These are phyloP conservation scores for Phragmatobia fuliginosa DNA, from an alignment of 2,888 invertebrate genomes.

Conservation along the genomic window DNA sequence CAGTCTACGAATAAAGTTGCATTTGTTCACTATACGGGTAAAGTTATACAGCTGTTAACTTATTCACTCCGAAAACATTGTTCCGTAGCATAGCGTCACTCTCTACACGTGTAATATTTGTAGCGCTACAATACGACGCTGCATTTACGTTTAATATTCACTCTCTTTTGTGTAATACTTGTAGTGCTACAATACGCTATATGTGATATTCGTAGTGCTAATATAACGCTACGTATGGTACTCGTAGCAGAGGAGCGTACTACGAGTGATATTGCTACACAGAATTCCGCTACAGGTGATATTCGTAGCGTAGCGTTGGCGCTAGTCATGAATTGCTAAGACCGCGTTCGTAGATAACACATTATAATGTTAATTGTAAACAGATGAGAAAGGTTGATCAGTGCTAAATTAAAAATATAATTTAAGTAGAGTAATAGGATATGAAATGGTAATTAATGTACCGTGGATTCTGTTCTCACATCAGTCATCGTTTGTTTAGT, in stretches of 20 bases:
- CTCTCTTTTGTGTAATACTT: not conserved
- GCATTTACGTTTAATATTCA: not conserved
- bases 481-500: slow-evolving; percentile 59
- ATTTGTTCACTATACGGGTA: slow-evolving; percentile 1
- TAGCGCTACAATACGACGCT: not conserved
- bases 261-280: slow-evolving; percentile 7
- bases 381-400: slow-evolving; percentile 32
- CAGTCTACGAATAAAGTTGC: slow-evolving; percentile 1
- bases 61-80: slow-evolving; percentile 6
- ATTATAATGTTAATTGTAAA: slow-evolving; percentile 23
- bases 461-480: slow-evolving; percentile 55
- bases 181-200: slow-evolving; percentile 2
- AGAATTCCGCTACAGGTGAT: slow-evolving; percentile 5
- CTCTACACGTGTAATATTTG: not conserved
- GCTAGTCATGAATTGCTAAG: slow-evolving; percentile 2
- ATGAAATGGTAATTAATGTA: slow-evolving; percentile 60
- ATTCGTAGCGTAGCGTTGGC: slow-evolving; percentile 5
- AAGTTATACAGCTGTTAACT: not conserved
- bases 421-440: slow-evolving; percentile 67
- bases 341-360: slow-evolving; percentile 6
- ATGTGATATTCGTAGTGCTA: slow-evolving; percentile 4
- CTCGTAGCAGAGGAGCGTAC: slow-evolving; percentile 2
- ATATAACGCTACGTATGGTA: not conserved
- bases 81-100: slow-evolving; percentile 10
- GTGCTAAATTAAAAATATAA: slow-evolving; percentile 52